Conservation (phyloP, 1,140 invertebrate species). For the Drosophila repletoides region DNA sequence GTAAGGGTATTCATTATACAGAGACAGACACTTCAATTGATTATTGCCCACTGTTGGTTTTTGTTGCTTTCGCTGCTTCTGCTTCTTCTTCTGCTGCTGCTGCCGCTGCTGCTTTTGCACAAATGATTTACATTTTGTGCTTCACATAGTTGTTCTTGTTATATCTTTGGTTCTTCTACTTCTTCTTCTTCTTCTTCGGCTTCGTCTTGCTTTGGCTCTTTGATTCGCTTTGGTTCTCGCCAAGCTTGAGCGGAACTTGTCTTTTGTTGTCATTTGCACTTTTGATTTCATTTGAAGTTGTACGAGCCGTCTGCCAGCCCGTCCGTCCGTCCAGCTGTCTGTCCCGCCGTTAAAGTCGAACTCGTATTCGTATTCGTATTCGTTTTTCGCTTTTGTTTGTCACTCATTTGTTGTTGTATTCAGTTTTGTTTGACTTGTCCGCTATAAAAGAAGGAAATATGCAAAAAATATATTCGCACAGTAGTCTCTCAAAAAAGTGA, state of each 20-base stretch:
- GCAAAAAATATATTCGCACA: not conserved
- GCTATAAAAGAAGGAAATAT: not conserved
- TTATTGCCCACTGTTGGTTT: conserved; percentile 55
- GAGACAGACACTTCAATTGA: conserved; percentile 76
- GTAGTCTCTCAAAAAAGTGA: too few relatives aligned
- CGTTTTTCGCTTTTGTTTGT: conserved; percentile 24
- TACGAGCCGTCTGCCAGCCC: too few relatives aligned
- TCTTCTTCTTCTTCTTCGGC: not conserved
- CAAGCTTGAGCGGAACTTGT: conserved; percentile 43
- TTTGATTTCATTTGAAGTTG: conserved; percentile 77
- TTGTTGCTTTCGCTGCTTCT: conserved; percentile 19
- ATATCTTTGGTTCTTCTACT: not conserved
- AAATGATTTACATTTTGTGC: conserved; percentile 70
- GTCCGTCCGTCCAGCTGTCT: too few relatives aligned
- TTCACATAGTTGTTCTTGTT: not conserved
- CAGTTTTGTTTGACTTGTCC: conserved; percentile 61
- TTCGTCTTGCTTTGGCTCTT: conserved; percentile 6
- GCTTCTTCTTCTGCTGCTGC: conserved; percentile 12
- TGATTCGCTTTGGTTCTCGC: conserved; percentile 18
- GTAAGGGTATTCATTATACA: conserved; percentile 27
- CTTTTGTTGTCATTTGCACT: conserved; percentile 78
- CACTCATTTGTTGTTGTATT: conserved; percentile 44
- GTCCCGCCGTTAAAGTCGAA: conserved; percentile 31
- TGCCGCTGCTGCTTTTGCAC: conserved; percentile 40
- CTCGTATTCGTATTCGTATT: conserved; percentile 38